Evolutionary conservation across 2,888 invertebrate genomes (phyloP).

Genomic region (Penaeus monodon): DNA sequence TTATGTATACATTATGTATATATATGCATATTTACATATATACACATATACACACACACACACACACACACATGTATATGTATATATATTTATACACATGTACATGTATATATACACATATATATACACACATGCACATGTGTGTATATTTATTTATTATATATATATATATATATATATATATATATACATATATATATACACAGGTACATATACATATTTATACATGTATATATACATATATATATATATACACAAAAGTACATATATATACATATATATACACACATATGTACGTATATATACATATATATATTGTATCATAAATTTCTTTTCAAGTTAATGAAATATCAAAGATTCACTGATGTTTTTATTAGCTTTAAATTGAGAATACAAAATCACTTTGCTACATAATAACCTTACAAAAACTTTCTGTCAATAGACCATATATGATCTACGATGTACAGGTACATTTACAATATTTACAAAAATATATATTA

Average conservation of each 20-base stretch:
- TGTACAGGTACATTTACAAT: conserved; percentile 52
- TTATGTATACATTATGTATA: not conserved
- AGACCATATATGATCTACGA: conserved; percentile 40
- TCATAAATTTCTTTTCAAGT: not conserved
- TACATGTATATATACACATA: conserved; percentile 9
- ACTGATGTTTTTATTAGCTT: conserved; percentile 32
- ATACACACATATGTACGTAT: not conserved
- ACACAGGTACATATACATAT: too few relatives aligned
- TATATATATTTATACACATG: not conserved
- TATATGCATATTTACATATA: not conserved
- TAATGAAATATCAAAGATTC: not conserved
- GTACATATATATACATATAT: not conserved
- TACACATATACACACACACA: not conserved
- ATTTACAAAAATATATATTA: conserved; percentile 47
- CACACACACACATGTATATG: not conserved
- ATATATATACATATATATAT: too few relatives aligned
- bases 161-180: too few relatives aligned
- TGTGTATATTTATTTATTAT: too few relatives aligned
- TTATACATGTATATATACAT: conserved; percentile 20
- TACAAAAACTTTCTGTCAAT: conserved; percentile 35
- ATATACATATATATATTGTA: conserved; percentile 2
- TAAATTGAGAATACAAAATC: conserved; percentile 37
- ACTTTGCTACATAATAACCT: conserved; percentile 11
- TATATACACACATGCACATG: conserved; percentile 11
- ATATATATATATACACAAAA: not conserved